Percentiles rank a stretch among this genome's conserved stretches.
phyloP scores from a whole-genome alignment of 1,140 invertebrate genomes.

The Calephelis nemesis region DNA sequence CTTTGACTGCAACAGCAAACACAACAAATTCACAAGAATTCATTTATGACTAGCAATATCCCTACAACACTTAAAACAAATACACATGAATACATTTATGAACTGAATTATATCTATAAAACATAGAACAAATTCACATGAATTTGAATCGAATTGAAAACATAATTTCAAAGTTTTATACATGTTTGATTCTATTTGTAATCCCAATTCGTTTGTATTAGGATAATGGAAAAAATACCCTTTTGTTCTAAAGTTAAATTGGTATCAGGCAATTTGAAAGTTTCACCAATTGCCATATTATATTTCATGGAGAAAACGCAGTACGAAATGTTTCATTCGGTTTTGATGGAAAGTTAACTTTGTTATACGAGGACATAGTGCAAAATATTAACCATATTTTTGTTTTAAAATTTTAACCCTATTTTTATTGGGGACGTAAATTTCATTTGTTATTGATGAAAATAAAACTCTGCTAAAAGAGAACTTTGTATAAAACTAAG shows the following conservation, averaged over 20 bases:
- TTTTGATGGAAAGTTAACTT: conserved; percentile 50
- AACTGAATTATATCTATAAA: no score
- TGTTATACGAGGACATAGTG: conserved; percentile 41
- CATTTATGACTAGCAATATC: no score
- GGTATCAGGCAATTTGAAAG: conserved; percentile 43
- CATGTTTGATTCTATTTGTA: conserved; percentile 9
- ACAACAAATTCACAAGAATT: no score
- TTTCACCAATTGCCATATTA: conserved; percentile 40
- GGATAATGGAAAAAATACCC: conserved; percentile 16
- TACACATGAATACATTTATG: no score
- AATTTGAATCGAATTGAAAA: background rate
- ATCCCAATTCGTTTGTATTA: conserved; percentile 24
- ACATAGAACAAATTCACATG: no score
- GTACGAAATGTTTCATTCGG: conserved; percentile 27
- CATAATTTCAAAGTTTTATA: conserved; percentile 1
- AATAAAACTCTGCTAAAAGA: no score
- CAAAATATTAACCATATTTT: background rate
- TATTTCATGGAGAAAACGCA: conserved; percentile 30
- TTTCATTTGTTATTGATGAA: background rate
- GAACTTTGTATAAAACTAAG: no score
- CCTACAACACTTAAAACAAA: no score
- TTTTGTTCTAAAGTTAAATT: conserved; percentile 38
- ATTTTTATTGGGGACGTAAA: background rate
- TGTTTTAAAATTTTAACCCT: background rate
- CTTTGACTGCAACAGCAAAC: no score